Base-by-base conservation (phyloP, 2,888 invertebrate species). In the Hirtodrosophila histrioides region DNA sequence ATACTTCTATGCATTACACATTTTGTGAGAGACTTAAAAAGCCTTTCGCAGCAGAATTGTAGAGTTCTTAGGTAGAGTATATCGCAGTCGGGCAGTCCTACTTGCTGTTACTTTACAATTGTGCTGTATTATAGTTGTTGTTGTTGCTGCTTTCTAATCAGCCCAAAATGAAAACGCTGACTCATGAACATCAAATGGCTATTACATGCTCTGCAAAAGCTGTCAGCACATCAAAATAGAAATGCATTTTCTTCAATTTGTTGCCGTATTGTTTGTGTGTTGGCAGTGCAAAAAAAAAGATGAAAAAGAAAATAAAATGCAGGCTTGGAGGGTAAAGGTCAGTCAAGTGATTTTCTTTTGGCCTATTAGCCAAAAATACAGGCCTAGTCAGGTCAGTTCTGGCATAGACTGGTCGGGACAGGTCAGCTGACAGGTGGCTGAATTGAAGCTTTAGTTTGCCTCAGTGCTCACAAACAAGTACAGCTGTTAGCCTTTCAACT, bases 241-340 rank as follows among this genome's bases (percentile, higher is more conserved):
- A 33, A 12, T 43, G 1, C 7, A 33, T 48, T 39, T 44, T 49
- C 24, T 17, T 39, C 6, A n/a, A 4, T 9, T 17, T 12, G 9
- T 12, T 54, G n/a, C n/a, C n/a, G n/a, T 17, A 27, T 3, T n/a
- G n/a, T 27, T 29, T 33, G 23, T 36, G 12, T 36, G 12, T 10
- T 9, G 17, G 33, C 45, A 40, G 17, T 17, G 17, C 1, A 40
- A 31, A 39, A 10, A 39, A 10, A 23, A 57, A 10, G 1, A 6
- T 5, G 35, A 57, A 61, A 61, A 61, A 60, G 12, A 46, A 36
- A 48, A 60, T 36, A 31, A 48, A 61, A 46, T 41, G 23, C 35
- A n/a, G 29, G 40, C 8, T 41, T 35, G 27, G 29, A 48, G 31
- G 35, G 46, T 7, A 35, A 48, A 36, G 35, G 46, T 7, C 23